Base-by-base conservation (phyloP, 2,888 invertebrate genomes). In the Scaptomyza cyrtandrae region DNA sequence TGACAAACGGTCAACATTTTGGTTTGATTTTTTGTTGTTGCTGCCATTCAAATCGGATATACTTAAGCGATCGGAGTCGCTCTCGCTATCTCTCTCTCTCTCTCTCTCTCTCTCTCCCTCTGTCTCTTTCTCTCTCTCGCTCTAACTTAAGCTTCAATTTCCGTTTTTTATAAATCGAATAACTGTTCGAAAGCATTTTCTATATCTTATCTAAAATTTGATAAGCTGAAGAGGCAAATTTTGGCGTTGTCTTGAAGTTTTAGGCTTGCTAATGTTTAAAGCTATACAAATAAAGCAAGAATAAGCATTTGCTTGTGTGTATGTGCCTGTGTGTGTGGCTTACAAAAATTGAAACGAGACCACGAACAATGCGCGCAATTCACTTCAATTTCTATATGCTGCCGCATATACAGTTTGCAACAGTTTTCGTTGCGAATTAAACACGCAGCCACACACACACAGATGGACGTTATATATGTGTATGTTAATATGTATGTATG, bases 371-470 rank as follows among this genome's bases (percentile, higher is more conserved):
- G 83, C 83, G 58, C 78, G 80, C 86, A 84, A 84, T 84, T 84
- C 83, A 84, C 69, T 70, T 72, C 62, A 85, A 77, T 82, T 84
- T 75, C 56, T 48, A 48, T 43, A 24, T 46, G 45, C 16, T 53
- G 61, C 57, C 63, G 71, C 45, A 41, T 6, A 41, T 64, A 68
- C 65, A 61, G 81, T 80, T 78, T 78, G 80, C 86, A 80, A 86
- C 84, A 86, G 80, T 81, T 64, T 75, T 68, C n/a, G 31, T 71
- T 61, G 80, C 86, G 77, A 88, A 86, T 86, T 84, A 88, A 84
- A 87, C 85, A 81, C 79, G 82, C 75, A 80, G 68, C 33, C 64
- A 63, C 57, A 56, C 33, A 59, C 50, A 57, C 57, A 56, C 46
- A 61, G 19, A 59, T 45, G 55, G 37, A 59, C 60, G 57, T 13